Evolutionary conservation across 2,113 vertebrate species (phyloP).

Genomic region (Spilogale gracilis): DNA sequence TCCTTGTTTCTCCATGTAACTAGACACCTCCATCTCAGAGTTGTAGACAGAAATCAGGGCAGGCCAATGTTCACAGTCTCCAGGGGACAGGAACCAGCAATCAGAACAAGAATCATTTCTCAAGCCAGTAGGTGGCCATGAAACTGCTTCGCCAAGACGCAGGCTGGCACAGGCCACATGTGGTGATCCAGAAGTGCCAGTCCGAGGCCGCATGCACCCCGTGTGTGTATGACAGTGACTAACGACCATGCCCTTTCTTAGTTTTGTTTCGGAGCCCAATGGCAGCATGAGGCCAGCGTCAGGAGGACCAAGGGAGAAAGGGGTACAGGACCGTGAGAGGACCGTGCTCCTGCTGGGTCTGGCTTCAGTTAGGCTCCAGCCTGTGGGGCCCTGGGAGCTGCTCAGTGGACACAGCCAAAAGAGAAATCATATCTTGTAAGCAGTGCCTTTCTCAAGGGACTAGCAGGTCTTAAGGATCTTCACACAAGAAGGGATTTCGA

Average conservation of each 20-base stretch:
- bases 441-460: not conserved
- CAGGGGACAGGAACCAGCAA: constrained; percentile 39
- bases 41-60: constrained; percentile 53
- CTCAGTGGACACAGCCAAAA: not conserved
- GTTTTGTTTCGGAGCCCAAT: constrained; percentile 62
- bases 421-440: constrained; percentile 22
- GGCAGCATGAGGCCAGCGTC: not conserved
- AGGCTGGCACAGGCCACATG: constrained; percentile 8
- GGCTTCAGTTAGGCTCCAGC: not conserved
- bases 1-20: constrained; percentile 48
- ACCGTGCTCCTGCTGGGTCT: not conserved
- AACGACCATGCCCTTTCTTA: constrained; percentile 62
- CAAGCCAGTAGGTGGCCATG: constrained; percentile 60
- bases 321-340: not conserved
- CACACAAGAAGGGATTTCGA: not conserved
- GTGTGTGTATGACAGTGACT: constrained; percentile 74
- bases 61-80: not conserved
- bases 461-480: not conserved
- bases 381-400: not conserved
- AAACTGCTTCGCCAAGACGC: not conserved
- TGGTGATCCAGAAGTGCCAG: constrained; percentile 69
- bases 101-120: constrained; percentile 74
- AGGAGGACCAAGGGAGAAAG: not conserved
- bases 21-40: constrained; percentile 51
- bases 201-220: not conserved